phyloP scores from a whole-genome alignment of 2,888 invertebrate species.

The Magallana nippona region DNA sequence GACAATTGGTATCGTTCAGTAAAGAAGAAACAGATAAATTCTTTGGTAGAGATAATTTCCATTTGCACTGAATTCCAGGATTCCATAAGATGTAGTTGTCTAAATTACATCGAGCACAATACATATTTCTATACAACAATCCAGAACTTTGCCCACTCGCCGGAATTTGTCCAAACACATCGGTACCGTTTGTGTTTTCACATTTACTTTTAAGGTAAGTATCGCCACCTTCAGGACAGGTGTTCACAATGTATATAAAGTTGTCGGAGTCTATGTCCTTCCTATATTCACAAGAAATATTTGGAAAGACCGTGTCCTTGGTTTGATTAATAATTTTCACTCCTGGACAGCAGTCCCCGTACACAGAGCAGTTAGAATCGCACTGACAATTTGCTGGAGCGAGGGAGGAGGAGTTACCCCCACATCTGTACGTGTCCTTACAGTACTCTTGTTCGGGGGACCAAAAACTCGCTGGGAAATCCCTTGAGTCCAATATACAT shows the following conservation, averaged over 20 bases:
- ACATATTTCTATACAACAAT: constrained; percentile 48
- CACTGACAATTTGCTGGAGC: constrained; percentile 41
- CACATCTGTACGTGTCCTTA: background rate
- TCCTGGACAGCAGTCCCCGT: constrained; percentile 46
- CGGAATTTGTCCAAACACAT: constrained; percentile 32
- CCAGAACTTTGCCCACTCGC: constrained; percentile 40
- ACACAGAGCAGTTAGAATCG: constrained; percentile 38
- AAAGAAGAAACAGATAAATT: constrained; percentile 38
- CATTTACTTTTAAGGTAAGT: constrained; percentile 32
- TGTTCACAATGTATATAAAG: constrained; percentile 40
- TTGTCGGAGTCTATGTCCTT: constrained; percentile 35
- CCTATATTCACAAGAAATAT: constrained; percentile 42
- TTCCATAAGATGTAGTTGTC: constrained; percentile 42
- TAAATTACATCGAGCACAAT: constrained; percentile 46
- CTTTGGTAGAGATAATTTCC: constrained; percentile 29
- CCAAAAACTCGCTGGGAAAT: background rate
- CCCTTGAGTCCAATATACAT: background rate
- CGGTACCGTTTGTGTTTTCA: constrained; percentile 10
- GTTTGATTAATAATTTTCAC: background rate
- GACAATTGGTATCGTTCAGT: constrained; percentile 43
- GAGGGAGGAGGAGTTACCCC: background rate
- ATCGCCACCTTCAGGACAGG: constrained; percentile 37
- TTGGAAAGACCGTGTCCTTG: background rate
- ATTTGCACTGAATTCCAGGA: constrained; percentile 44
- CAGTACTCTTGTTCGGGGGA: background rate